A percentile compares a stretch with the other conserved stretches of the same genome.
phyloP scores from a whole-genome alignment of 2,113 vertebrate genomes.

The Ceyx melanurus region DNA sequence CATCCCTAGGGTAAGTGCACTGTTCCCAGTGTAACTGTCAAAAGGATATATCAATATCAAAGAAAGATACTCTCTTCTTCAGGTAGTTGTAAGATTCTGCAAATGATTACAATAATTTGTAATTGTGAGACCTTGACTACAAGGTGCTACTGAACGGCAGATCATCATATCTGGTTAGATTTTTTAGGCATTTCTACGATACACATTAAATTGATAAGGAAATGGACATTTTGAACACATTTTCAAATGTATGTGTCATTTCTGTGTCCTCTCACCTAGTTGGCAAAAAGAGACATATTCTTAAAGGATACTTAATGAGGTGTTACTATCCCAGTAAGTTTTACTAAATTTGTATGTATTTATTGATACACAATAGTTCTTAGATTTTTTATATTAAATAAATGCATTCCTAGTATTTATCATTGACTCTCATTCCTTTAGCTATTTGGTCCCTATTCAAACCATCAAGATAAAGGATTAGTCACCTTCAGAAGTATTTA shows the following conservation, averaged over 20 bases:
- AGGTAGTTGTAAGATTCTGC: background rate
- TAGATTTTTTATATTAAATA: background rate
- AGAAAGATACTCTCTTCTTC: background rate
- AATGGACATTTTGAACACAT: background rate
- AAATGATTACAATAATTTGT: background rate
- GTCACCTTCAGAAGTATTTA: background rate
- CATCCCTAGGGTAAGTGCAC: background rate
- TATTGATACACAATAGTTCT: background rate
- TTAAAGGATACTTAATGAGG: background rate
- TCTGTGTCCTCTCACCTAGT: background rate
- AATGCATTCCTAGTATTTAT: background rate
- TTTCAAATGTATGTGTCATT: background rate
- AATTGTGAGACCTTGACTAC: background rate
- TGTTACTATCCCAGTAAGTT: background rate
- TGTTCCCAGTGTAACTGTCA: background rate
- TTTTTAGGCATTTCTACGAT: background rate
- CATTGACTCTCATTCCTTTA: background rate
- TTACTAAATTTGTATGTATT: background rate
- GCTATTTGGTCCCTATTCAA: background rate
- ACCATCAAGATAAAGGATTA: background rate
- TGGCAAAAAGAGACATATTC: background rate
- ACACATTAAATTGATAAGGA: background rate
- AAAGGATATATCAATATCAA: background rate
- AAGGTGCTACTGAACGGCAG: background rate
- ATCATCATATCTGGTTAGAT: background rate